A percentile compares a stretch with the other conserved stretches of the same genome.
Evolutionary conservation across 2,113 vertebrate genomes (phyloP).

Genomic region (Trematocara marginatum): DNA sequence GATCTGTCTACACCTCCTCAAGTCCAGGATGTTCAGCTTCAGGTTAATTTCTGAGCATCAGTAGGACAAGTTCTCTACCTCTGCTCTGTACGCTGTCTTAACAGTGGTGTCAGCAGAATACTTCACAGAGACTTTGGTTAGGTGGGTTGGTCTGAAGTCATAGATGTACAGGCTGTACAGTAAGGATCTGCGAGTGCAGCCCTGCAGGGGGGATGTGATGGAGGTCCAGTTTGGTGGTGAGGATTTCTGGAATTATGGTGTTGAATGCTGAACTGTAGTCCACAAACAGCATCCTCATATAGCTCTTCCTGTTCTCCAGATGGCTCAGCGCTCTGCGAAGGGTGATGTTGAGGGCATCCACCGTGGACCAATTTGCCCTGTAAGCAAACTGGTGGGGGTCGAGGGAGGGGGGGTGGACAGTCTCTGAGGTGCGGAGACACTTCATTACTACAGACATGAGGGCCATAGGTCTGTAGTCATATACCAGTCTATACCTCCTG

Average conservation of each 20-base stretch:
- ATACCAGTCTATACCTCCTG: neutral
- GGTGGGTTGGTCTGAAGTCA: neutral
- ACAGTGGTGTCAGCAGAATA: neutral
- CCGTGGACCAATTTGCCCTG: fast-evolving
- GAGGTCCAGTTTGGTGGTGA: neutral
- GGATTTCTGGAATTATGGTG: neutral
- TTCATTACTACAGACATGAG: neutral
- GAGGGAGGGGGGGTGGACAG: neutral
- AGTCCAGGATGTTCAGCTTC: neutral
- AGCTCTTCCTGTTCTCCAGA: neutral
- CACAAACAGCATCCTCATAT: neutral
- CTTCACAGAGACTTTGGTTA: neutral
- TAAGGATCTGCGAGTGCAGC: neutral
- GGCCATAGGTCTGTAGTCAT: neutral
- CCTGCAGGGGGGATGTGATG: neutral
- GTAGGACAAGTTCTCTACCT: neutral
- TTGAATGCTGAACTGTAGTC: neutral
- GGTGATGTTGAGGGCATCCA: neutral
- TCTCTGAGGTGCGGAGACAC: neutral
- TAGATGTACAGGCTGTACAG: neutral
- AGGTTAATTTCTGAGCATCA: neutral
- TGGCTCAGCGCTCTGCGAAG: neutral
- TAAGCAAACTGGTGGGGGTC: fast-evolving
- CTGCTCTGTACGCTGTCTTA: neutral
- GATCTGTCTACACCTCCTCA: neutral